Base-by-base conservation (phyloP, 2,888 invertebrate genomes). In the Noctua janthina region DNA sequence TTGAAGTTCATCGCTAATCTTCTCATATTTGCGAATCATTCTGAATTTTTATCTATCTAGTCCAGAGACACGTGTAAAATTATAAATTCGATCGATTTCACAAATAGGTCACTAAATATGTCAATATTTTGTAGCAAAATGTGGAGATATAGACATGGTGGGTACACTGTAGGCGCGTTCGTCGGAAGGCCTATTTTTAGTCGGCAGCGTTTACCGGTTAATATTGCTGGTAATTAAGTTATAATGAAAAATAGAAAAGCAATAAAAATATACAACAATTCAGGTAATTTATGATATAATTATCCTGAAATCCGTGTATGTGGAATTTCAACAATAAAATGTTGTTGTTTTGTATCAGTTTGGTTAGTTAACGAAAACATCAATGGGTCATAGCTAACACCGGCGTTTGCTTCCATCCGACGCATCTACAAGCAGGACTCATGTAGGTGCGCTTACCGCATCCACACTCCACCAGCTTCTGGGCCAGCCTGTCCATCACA, bases 61-160 rank as follows among this genome's bases (percentile, higher is more conserved):
- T 29, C 8, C 69, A 70, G 66, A 20, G 66, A 64, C 84, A 84
- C 84, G 86, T 84, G 86, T 67, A 13, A 82, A 82, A 86, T 77
- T 77, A 59, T 71, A 35, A 73, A 59, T 76, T 64, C 56, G 35
- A 82, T 72, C 64, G 67, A 20, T 77, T 73, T 82, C 20, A 62
- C 35, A 86, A 83, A 84, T 86, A 78, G 86, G 84, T 84, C 84
- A 86, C 74, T 23, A 62, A 78, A 49, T 75, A 78, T 62, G 75
- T 78, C 69, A 86, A 82, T 82, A 82, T 76, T 78, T 78, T 83
- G 78, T 56, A 7, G 72, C 73, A 15, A 73, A 77, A 70, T 70
- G 66, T 62, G 17, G 15, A 72, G 54, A 69, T 59, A 67, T 67
- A 39, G 39, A 39, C 64, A 23, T 51, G 43, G 5, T 39, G 10